A percentile compares a stretch with the other conserved stretches of the same genome.
Conservation (phyloP, 2,797 vertebrate genomes). For the Spinus pinus region DNA sequence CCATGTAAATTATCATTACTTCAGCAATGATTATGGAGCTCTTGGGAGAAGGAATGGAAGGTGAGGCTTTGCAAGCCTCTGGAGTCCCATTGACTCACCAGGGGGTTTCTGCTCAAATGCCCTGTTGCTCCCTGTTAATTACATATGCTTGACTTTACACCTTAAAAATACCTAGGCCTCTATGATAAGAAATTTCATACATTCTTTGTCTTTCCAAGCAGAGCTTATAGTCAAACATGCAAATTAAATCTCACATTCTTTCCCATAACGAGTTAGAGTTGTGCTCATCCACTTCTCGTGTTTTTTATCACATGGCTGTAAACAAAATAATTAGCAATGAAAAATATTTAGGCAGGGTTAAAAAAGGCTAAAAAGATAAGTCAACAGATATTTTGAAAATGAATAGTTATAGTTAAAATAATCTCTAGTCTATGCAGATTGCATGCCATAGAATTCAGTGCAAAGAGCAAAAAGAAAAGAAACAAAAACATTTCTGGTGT, state of each 20-base stretch:
- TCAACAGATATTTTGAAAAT: not conserved
- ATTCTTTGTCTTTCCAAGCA: not conserved
- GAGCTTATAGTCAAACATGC: not conserved
- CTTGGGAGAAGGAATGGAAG: not conserved
- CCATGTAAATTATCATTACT: not conserved
- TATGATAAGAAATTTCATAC: not conserved
- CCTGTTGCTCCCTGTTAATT: not conserved
- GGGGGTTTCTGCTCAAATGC: not conserved
- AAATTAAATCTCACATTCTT: not conserved
- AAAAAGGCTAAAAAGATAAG: not conserved
- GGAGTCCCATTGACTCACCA: not conserved
- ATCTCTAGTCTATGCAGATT: not conserved
- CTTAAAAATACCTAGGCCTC: not conserved
- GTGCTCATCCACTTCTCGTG: not conserved
- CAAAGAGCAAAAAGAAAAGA: not conserved
- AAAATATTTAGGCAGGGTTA: not conserved
- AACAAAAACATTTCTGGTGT: slow-evolving; percentile 28
- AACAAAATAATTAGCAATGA: not conserved
- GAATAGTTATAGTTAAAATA: not conserved
- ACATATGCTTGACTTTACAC: not conserved
- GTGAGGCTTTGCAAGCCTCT: not conserved
- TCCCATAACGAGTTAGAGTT: not conserved
- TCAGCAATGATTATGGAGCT: not conserved
- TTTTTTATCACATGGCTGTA: not conserved
- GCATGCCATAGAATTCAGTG: not conserved